These are phyloP conservation scores for Celastrina argiolus DNA, from an alignment of 2,888 invertebrate genomes.

Conservation along the genomic window DNA sequence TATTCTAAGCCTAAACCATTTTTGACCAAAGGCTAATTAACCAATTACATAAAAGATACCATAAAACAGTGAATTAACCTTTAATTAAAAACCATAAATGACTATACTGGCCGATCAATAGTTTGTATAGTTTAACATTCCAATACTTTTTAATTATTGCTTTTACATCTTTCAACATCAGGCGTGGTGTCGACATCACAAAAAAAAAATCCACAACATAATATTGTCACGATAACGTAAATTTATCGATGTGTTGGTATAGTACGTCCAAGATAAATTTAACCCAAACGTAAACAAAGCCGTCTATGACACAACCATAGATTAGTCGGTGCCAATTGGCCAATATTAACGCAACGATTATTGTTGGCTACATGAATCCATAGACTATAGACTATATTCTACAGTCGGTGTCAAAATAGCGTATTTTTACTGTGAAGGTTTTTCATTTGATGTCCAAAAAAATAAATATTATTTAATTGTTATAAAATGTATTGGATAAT, in stretches of 20 bases:
- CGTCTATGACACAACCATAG: too few relatives aligned
- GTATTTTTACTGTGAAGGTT: too few relatives aligned
- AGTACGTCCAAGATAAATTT: too few relatives aligned
- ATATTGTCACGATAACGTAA: not conserved
- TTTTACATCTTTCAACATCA: not conserved
- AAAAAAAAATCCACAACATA: not conserved
- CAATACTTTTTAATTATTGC: slow-evolving; percentile 2
- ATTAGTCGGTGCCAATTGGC: too few relatives aligned
- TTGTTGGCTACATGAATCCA: too few relatives aligned
- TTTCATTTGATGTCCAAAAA: too few relatives aligned
- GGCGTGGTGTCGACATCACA: not conserved
- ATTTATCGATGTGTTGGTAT: not conserved
- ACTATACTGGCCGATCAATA: slow-evolving; percentile 17
- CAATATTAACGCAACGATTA: too few relatives aligned
- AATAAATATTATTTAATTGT: too few relatives aligned
- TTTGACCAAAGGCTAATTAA: not conserved
- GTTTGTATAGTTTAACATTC: not conserved
- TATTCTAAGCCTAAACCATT: not conserved
- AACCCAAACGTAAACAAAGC: too few relatives aligned
- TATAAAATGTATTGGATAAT: too few relatives aligned
- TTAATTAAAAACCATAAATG: slow-evolving; percentile 11
- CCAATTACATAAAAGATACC: not conserved
- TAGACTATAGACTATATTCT: too few relatives aligned
- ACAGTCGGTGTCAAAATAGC: too few relatives aligned
- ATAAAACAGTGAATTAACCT: not conserved